Evolutionary conservation across 2,888 invertebrate species (phyloP).

Genomic region (Tetragonisca angustula): DNA sequence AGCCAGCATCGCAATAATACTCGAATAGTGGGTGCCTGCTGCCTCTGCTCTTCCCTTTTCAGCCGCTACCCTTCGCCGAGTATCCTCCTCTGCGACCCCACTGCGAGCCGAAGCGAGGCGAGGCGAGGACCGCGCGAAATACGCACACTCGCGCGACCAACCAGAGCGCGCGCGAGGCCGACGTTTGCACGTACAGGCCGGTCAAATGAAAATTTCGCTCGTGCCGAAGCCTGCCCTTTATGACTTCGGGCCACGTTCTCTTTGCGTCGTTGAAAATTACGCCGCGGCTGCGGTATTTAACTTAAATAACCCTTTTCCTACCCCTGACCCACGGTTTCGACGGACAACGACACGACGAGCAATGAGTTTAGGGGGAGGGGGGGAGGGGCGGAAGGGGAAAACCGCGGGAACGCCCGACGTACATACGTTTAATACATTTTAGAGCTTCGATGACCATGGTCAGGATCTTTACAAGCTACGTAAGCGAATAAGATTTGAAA

Average conservation of each 20-base stretch:
- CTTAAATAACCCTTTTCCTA: conserved; percentile 39
- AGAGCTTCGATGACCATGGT: not conserved
- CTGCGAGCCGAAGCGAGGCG: not conserved
- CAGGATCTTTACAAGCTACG: too few relatives aligned
- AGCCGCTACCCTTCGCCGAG: conserved; percentile 46
- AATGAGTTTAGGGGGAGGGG: not conserved
- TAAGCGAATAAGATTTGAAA: too few relatives aligned
- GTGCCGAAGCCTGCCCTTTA: conserved; percentile 59
- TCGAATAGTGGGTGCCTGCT: conserved; percentile 62
- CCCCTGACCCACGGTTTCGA: not conserved
- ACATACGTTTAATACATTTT: conserved; percentile 4
- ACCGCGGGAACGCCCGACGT: not conserved
- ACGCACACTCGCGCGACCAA: conserved; percentile 45
- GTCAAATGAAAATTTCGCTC: conserved; percentile 73
- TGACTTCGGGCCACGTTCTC: conserved; percentile 50
- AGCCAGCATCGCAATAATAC: conserved; percentile 74
- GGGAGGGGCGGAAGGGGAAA: not conserved
- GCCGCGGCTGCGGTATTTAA: conserved; percentile 40
- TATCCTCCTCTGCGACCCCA: conserved; percentile 37
- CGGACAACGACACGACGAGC: not conserved
- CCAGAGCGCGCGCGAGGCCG: not conserved
- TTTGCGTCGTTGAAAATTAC: conserved; percentile 54
- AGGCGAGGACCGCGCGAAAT: conserved; percentile 23
- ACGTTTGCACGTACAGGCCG: conserved; percentile 39
- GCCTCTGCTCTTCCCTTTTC: conserved; percentile 47